Percentiles rank a stretch among this genome's conserved stretches.
These are phyloP conservation scores for Hyaena hyaena DNA, from an alignment of 2,113 vertebrate genomes.

Conservation along the genomic window DNA sequence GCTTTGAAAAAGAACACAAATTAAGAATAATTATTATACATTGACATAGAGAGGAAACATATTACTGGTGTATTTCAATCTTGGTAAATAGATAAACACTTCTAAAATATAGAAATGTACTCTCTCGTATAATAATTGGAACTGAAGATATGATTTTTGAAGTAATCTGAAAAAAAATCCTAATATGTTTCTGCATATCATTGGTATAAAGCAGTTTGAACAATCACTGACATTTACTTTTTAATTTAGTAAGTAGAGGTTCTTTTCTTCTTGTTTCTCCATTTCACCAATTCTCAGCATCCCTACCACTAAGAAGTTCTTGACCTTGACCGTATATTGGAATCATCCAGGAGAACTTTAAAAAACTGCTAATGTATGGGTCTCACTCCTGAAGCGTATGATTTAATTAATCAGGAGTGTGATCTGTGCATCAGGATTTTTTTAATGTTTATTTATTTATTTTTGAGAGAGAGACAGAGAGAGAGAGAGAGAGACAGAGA, in stretches of 20 bases:
- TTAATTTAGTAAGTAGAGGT: background rate
- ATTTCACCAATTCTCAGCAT: background rate
- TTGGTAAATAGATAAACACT: slow-evolving; percentile 24
- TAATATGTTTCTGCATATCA: background rate
- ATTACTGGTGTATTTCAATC: background rate
- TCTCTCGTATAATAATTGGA: background rate
- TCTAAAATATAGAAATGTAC: background rate
- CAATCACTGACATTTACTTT: slow-evolving; percentile 10
- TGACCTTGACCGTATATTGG: background rate
- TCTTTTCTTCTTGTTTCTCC: slow-evolving; percentile 10
- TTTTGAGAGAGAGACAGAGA: no score
- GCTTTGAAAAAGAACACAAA: background rate
- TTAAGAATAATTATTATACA: slow-evolving; percentile 22
- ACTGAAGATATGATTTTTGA: slow-evolving; percentile 37
- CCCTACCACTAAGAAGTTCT: background rate
- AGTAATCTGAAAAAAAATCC: background rate
- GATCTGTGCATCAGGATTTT: background rate
- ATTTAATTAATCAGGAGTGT: slow-evolving; percentile 24
- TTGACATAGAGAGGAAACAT: background rate
- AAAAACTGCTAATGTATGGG: background rate
- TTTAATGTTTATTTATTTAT: background rate
- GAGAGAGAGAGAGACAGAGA: no score
- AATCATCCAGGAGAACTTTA: background rate
- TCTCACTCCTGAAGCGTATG: background rate
- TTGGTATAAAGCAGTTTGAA: background rate